Percentiles rank a stretch among this genome's conserved stretches.
These are phyloP conservation scores for Cephus sareptanus DNA, from an alignment of 2,888 invertebrate species.

Conservation along the genomic window DNA sequence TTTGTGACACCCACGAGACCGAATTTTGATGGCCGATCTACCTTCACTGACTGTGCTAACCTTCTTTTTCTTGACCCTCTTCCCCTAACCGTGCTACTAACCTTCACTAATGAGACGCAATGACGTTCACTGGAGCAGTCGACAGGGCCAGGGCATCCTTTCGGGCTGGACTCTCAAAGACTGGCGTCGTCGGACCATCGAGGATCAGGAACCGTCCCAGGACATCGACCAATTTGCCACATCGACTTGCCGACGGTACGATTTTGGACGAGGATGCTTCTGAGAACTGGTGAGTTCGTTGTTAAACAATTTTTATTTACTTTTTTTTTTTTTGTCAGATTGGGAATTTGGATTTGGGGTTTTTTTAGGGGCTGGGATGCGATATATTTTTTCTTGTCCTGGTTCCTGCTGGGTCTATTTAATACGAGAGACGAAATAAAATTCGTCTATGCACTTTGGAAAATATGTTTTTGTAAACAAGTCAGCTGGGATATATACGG, in stretches of 20 bases:
- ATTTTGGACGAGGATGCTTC: constrained; percentile 72
- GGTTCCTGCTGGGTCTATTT: neutral
- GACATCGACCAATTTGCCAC: constrained; percentile 70
- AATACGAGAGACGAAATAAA: neutral
- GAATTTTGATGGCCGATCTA: neutral
- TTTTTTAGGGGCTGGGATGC: neutral
- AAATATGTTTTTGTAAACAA: neutral
- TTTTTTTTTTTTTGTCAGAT: neutral
- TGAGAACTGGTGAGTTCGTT: constrained; percentile 56
- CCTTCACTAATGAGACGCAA: constrained; percentile 46
- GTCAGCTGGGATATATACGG: neutral
- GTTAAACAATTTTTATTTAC: no score
- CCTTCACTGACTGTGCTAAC: neutral
- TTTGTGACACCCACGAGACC: neutral
- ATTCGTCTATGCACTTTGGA: neutral
- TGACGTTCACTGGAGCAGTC: constrained; percentile 59
- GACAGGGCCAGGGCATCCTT: constrained; percentile 76
- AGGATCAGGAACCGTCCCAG: constrained; percentile 64
- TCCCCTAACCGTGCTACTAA: neutral
- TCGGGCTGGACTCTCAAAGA: constrained; percentile 64
- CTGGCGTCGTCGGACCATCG: constrained; percentile 61
- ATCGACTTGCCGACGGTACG: constrained; percentile 74
- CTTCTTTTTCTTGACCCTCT: neutral
- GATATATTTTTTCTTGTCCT: neutral
- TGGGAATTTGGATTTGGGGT: neutral